phyloP scores from a whole-genome alignment of 2,888 invertebrate genomes.

The Cerastis leucographa region DNA sequence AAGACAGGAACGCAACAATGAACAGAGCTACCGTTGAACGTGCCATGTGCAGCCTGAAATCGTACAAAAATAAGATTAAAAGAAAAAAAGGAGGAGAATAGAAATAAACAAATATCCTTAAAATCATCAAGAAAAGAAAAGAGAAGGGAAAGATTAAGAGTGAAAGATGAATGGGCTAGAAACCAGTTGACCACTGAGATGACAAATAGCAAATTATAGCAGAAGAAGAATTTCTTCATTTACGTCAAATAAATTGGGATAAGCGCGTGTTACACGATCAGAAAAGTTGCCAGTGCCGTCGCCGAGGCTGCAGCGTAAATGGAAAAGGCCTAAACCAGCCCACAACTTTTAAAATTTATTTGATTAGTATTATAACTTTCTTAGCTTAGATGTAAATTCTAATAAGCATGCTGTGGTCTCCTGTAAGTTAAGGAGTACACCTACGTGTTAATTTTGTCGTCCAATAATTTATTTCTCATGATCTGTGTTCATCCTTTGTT shows the following conservation, averaged over 20 bases:
- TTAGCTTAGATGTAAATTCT: too few species aligned
- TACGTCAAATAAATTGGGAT: neutral
- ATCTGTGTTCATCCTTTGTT: too few species aligned
- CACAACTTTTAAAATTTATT: neutral
- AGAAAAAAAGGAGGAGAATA: neutral
- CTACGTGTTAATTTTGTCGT: too few species aligned
- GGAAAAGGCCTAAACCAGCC: neutral
- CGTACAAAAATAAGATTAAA: neutral
- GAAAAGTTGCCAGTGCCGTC: neutral
- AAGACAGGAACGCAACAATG: slow-evolving; percentile 97
- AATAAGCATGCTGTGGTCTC: too few species aligned
- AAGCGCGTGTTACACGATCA: neutral
- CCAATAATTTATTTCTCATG: too few species aligned
- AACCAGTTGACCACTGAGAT: neutral
- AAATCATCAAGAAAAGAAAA: neutral
- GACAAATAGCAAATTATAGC: neutral
- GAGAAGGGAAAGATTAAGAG: neutral
- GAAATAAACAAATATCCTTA: neutral
- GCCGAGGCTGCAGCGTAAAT: neutral
- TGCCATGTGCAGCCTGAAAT: slow-evolving; percentile 94
- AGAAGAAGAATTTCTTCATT: neutral
- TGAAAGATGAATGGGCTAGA: neutral
- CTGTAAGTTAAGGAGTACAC: too few species aligned
- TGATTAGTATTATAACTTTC: too few species aligned
- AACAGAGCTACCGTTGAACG: slow-evolving; percentile 98